A percentile compares a stretch with the other conserved stretches of the same genome.
phyloP scores from a whole-genome alignment of 2,113 vertebrate genomes.

The Seriola quinqueradiata region DNA sequence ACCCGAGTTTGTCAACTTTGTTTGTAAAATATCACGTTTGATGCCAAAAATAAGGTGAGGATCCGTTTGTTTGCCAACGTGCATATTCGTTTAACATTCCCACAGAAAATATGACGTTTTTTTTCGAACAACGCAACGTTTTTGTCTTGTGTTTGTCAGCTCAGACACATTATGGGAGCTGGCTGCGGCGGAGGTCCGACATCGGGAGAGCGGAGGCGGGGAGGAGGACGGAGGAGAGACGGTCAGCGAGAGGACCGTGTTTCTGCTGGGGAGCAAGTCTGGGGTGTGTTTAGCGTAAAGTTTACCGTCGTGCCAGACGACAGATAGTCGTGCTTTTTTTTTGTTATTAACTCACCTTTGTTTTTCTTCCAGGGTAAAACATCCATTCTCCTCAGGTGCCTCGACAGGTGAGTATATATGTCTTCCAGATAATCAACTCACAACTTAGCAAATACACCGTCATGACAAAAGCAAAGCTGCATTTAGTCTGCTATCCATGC shows the following conservation, averaged over 20 bases:
- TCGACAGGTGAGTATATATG: constrained; percentile 90
- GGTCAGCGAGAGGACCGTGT: constrained; percentile 88
- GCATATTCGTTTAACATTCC: background rate
- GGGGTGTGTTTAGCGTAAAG: constrained; percentile 83
- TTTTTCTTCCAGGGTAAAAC: constrained; percentile 88
- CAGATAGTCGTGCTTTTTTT: accelerated
- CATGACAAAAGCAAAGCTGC: background rate
- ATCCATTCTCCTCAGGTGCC: constrained; percentile 92
- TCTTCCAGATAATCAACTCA: background rate
- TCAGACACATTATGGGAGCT: constrained; percentile 94
- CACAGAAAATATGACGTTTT: too few relatives aligned
- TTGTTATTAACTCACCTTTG: background rate
- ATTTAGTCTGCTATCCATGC: background rate
- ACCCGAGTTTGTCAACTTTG: background rate
- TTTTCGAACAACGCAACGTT: background rate
- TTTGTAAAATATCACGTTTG: background rate
- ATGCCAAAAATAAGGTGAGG: constrained; percentile 83
- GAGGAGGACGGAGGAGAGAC: constrained; percentile 54
- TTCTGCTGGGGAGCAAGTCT: constrained; percentile 93
- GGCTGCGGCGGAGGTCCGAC: constrained; percentile 88
- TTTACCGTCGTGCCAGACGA: background rate
- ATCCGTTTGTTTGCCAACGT: accelerated
- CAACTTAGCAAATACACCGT: background rate
- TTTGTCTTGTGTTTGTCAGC: constrained; percentile 48
- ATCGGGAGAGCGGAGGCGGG: constrained; percentile 71